A percentile compares a stretch with the other conserved stretches of the same genome.
Conservation (phyloP, 2,888 invertebrate species). For the Torymus aiolomorphi region DNA sequence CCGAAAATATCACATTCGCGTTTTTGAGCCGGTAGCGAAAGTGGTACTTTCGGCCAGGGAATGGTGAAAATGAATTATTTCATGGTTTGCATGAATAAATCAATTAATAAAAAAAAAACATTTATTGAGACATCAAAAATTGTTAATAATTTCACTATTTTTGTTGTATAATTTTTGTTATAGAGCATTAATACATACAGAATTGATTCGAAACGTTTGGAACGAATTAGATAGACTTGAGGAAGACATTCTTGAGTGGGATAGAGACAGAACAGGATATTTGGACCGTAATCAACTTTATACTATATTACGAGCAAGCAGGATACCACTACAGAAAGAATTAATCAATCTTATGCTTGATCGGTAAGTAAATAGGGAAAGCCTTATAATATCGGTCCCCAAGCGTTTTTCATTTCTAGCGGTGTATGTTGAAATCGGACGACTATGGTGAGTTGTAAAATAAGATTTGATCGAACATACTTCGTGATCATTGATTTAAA, state of each 20-base stretch:
- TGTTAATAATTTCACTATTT: neutral
- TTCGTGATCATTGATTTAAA: too few species aligned
- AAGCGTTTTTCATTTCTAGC: neutral
- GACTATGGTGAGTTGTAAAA: too few species aligned
- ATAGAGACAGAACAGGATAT: constrained; percentile 78
- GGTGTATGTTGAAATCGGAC: neutral
- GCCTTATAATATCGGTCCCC: neutral
- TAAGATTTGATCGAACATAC: too few species aligned
- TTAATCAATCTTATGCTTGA: constrained; percentile 83
- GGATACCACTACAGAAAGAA: constrained; percentile 82
- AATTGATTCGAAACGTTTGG: constrained; percentile 85
- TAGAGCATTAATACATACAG: constrained; percentile 84
- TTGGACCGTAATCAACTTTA: constrained; percentile 80
- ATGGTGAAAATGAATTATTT: too few species aligned
- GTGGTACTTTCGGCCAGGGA: too few species aligned
- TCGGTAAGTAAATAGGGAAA: constrained; percentile 77
- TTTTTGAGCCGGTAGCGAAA: too few species aligned
- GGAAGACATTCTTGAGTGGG: constrained; percentile 80
- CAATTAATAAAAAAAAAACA: too few species aligned
- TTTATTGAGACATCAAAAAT: neutral
- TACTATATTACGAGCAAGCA: constrained; percentile 82
- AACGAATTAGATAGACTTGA: constrained; percentile 81
- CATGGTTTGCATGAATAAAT: too few species aligned
- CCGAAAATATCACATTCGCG: too few species aligned
- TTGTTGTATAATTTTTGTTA: neutral